phyloP scores from a whole-genome alignment of 2,888 invertebrate species.

The Loripinus fragilis region DNA sequence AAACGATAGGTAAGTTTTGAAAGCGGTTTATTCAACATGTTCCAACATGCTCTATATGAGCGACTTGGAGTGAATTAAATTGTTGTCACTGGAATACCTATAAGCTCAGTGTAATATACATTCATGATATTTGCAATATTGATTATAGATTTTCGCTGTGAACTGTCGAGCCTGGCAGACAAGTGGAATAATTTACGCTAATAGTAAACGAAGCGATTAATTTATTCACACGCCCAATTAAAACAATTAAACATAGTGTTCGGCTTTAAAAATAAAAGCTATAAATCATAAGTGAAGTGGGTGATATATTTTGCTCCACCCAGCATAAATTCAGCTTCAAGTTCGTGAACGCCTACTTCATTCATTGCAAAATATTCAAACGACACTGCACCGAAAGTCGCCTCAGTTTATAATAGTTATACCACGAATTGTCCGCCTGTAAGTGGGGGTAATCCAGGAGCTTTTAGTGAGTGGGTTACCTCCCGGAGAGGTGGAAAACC shows the following conservation, averaged over 20 bases:
- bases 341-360: too few species aligned
- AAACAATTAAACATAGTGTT: constrained; percentile 5
- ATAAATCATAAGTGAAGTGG: not conserved
- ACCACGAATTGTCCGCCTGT: too few species aligned
- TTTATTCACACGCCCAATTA: constrained; percentile 16
- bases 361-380: too few species aligned
- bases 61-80: constrained; percentile 42
- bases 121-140: constrained; percentile 1
- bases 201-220: not conserved
- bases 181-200: constrained; percentile 16
- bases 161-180: not conserved
- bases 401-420: too few species aligned
- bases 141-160: not conserved
- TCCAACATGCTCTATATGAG: constrained; percentile 42
- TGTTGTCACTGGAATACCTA: constrained; percentile 49
- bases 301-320: not conserved
- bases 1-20: constrained; percentile 59
- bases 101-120: constrained; percentile 13
- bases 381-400: too few species aligned
- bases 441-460: too few species aligned
- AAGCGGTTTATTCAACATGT: constrained; percentile 56
- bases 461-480: too few species aligned
- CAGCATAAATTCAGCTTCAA: too few species aligned
- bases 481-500: too few species aligned
- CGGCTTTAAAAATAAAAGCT: not conserved